Evolutionary conservation across 2,888 invertebrate genomes (phyloP), one percentile per base, ranked within the genome.

Genomic region (Monoplex corrugatus): DNA sequence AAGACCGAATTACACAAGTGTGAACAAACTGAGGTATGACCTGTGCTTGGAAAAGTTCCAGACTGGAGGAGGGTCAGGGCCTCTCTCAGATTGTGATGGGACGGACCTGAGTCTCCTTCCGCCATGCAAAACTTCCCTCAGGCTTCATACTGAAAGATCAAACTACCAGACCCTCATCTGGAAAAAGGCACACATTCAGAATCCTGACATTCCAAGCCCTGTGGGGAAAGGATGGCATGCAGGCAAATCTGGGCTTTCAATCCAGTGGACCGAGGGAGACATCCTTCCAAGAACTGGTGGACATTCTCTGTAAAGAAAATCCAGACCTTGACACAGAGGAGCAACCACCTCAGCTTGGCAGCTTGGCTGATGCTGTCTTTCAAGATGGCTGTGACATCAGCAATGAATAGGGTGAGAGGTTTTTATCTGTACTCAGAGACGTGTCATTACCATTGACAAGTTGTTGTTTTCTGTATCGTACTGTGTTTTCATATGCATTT

Each of bases 341-440:
- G 23, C 63, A 63, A 63, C 63, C 63, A 23, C 63, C 23, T n/a
- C n/a, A 50, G 50, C 50, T 50, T 50, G 50, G 50, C 63, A 63
- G 63, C 63, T 63, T 63, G 63, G 63, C 63, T 63, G 63, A 63
- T 63, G 63, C 63, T 63, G 28, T 63, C 63, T 23, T 63, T 63
- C 63, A 63, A 63, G 63, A 63, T 63, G 63, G 63, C 63, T 63
- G 63, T 63, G 63, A 63, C 63, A 63, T 63, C 63, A 63, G 63
- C 63, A 63, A 23, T 63, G 63, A 63, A 63, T 19, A 63, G 23
- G 63, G 63, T 63, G 23, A 23, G 63, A 63, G 10, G 16, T 23
- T 23, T 63, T 63, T 63, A 28, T 63, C 3, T 23, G 3, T 28
- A n/a, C n/a, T n/a, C n/a, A n/a, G n/a, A n/a, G n/a, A n/a, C n/a